Conservation (phyloP, 1,140 invertebrate genomes). For the Drosophila pectinifera region DNA sequence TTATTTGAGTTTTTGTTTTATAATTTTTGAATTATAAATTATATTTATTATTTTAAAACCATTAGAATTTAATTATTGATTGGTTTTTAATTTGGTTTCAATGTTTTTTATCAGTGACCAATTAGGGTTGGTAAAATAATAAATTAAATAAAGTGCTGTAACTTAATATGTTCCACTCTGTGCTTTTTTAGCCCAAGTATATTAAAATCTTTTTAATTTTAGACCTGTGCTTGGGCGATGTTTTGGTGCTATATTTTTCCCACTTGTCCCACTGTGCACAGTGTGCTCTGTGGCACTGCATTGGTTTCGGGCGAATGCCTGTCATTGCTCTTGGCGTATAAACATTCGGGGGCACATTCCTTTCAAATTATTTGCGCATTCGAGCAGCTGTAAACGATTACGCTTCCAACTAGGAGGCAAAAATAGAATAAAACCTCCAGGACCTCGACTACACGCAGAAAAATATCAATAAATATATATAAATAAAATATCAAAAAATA, state of each 20-base stretch:
- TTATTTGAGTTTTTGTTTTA: too few species aligned
- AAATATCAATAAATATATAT: background rate
- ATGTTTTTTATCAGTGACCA: too few species aligned
- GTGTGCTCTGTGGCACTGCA: slow-evolving; percentile 44
- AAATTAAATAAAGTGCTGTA: too few species aligned
- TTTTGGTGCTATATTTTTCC: rapidly evolving
- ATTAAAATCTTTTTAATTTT: background rate
- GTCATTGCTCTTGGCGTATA: slow-evolving; percentile 59
- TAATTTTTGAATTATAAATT: too few species aligned
- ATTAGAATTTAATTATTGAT: too few species aligned
- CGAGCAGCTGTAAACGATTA: slow-evolving; percentile 84
- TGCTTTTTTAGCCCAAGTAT: too few species aligned
- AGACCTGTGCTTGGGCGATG: background rate
- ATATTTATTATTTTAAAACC: too few species aligned
- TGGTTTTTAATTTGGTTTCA: too few species aligned
- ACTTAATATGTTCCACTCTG: too few species aligned
- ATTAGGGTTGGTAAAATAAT: too few species aligned
- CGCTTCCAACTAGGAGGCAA: slow-evolving; percentile 33
- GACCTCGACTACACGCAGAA: background rate
- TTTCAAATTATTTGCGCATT: slow-evolving; percentile 83
- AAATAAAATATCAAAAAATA: too few species aligned
- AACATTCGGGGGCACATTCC: slow-evolving; percentile 75
- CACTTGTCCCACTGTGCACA: slow-evolving; percentile 27
- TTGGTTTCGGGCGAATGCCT: slow-evolving; percentile 27
- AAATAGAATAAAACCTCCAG: slow-evolving; percentile 4